Conservation (phyloP, 2,797 vertebrate genomes). For the Cossypha caffra region DNA sequence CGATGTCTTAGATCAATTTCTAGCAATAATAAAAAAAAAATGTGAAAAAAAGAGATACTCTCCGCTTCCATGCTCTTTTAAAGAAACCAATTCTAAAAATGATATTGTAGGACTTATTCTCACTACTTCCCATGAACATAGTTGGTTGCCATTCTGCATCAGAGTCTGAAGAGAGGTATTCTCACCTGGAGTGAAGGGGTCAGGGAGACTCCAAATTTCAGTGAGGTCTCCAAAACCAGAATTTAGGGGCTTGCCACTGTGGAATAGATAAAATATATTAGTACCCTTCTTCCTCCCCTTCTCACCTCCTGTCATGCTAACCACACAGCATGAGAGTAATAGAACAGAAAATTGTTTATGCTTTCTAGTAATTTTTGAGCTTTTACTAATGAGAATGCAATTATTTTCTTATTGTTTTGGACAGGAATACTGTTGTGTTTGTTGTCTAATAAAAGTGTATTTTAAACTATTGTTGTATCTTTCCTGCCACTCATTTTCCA, state of each 20-base stretch:
- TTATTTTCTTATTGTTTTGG: not conserved
- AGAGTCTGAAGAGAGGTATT: not conserved
- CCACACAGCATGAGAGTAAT: not conserved
- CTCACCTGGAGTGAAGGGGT: not conserved
- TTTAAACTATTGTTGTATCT: not conserved
- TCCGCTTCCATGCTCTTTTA: not conserved
- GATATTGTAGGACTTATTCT: not conserved
- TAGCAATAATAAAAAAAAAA: not conserved
- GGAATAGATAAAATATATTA: not conserved
- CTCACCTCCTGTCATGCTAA: not conserved
- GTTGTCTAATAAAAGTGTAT: not conserved
- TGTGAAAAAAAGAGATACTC: not conserved
- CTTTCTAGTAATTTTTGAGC: not conserved
- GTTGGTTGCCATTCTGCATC: not conserved
- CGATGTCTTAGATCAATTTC: not conserved
- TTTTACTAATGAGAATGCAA: not conserved
- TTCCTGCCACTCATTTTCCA: rapidly evolving
- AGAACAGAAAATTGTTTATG: not conserved
- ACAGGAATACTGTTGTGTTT: not conserved
- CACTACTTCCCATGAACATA: not conserved
- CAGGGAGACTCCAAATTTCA: not conserved
- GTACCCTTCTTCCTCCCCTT: not conserved
- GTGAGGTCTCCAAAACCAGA: not conserved
- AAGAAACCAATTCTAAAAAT: not conserved
- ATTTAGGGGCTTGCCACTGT: not conserved